phyloP scores from a whole-genome alignment of 2,797 vertebrate genomes.

The Echeneis naucrates region DNA sequence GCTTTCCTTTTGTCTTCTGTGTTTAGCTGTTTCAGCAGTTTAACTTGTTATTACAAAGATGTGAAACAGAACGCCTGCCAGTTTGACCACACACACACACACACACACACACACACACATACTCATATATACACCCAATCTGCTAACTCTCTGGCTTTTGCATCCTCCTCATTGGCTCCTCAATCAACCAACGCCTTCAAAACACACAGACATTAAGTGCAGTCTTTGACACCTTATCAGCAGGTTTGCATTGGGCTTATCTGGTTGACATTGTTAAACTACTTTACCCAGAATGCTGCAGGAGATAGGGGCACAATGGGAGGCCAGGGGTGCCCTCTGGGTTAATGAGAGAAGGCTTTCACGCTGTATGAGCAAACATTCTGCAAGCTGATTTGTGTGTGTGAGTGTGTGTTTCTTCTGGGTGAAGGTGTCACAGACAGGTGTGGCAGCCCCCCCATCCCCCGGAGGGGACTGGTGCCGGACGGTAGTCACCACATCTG shows the following conservation, averaged over 20 bases:
- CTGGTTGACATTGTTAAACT: conserved; percentile 84
- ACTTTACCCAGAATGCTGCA: conserved; percentile 83
- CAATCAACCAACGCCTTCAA: conserved; percentile 79
- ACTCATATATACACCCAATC: conserved; percentile 28
- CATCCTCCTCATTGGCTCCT: conserved; percentile 70
- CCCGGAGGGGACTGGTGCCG: conserved; percentile 2
- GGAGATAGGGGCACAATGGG: conserved; percentile 82
- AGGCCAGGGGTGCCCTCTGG: conserved; percentile 72
- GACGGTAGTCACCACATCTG: conserved; percentile 39
- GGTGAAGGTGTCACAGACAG: conserved; percentile 69
- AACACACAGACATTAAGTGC: conserved; percentile 82
- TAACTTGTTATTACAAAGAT: conserved; percentile 76
- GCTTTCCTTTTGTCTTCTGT: conserved; percentile 65
- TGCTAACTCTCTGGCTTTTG: conserved; percentile 66
- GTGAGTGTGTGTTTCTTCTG: conserved; percentile 36
- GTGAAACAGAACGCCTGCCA: conserved; percentile 53
- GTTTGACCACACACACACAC: conserved; percentile 30
- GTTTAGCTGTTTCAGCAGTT: conserved; percentile 62
- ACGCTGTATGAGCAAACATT: conserved; percentile 75
- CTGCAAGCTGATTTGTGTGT: conserved; percentile 51
- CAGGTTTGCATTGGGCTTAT: conserved; percentile 83
- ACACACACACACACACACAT: conserved; percentile 38
- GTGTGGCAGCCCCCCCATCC: conserved; percentile 41
- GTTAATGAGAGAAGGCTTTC: conserved; percentile 83
- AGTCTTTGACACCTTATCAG: conserved; percentile 82